Evolutionary conservation across 2,888 invertebrate genomes (phyloP).

Genomic region (Troilus luridus): DNA sequence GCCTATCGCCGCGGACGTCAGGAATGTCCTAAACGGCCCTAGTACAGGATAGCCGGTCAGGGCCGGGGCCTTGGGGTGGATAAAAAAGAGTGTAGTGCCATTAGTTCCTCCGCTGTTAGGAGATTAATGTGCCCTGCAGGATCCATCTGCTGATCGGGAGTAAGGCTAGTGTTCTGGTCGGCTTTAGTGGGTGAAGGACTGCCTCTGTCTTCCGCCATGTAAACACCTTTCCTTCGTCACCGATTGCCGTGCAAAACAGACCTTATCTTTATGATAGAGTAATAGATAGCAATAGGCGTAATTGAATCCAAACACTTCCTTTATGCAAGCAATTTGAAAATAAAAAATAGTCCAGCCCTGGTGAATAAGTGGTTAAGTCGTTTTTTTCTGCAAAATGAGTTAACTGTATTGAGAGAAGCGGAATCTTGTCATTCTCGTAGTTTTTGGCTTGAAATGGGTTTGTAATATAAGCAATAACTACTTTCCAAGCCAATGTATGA

Average conservation of each 20-base stretch:
- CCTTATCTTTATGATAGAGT: not conserved
- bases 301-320: too few relatives aligned
- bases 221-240: not conserved
- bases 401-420: too few relatives aligned
- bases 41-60: slow-evolving; percentile 15
- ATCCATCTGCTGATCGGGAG: not conserved
- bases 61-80: not conserved
- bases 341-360: too few relatives aligned
- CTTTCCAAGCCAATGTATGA: too few relatives aligned
- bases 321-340: too few relatives aligned
- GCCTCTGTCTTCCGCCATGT: not conserved
- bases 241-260: not conserved
- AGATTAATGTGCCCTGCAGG: not conserved
- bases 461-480: too few relatives aligned
- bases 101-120: not conserved
- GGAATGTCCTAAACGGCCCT: slow-evolving; percentile 6
- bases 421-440: too few relatives aligned
- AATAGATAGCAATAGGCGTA: not conserved
- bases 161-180: not conserved
- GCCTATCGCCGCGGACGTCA: not conserved
- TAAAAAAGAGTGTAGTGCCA: slow-evolving; percentile 44
- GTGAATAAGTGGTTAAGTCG: too few relatives aligned
- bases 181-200: slow-evolving; percentile 33
- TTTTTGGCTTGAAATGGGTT: too few relatives aligned
- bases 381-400: too few relatives aligned